Percentiles rank a stretch among this genome's conserved stretches.
Conservation (phyloP, 2,797 vertebrate genomes). For the Cygnus olor region DNA sequence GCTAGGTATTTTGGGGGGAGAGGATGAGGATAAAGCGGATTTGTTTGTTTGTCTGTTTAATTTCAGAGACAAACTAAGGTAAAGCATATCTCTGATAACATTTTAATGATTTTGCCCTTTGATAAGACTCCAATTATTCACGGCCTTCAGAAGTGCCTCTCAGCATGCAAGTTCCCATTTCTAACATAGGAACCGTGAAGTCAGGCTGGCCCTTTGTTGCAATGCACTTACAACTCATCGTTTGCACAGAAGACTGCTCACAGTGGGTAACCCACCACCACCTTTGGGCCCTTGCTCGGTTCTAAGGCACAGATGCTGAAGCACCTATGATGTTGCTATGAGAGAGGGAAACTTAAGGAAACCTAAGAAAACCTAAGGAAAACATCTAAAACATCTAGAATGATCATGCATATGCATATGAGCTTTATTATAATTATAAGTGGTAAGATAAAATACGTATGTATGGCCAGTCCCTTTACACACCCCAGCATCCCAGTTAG, state of each 20-base stretch:
- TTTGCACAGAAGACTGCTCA: accelerated
- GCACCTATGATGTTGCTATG: neutral
- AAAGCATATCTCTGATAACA: neutral
- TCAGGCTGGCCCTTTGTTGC: neutral
- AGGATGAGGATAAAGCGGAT: accelerated
- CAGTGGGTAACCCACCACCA: neutral
- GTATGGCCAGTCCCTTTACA: neutral
- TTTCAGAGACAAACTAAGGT: neutral
- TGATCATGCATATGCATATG: accelerated
- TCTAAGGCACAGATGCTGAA: neutral
- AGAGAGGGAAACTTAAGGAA: neutral
- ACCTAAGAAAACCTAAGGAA: neutral
- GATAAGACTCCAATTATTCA: neutral
- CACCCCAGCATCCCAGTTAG: accelerated
- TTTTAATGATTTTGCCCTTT: neutral
- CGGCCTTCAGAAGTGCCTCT: neutral
- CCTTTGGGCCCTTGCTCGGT: neutral
- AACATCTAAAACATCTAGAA: neutral
- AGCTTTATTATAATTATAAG: neutral
- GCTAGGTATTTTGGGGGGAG: neutral
- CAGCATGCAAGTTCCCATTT: neutral
- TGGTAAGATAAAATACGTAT: neutral
- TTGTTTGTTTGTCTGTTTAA: neutral
- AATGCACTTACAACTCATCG: accelerated
- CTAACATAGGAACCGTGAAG: neutral